Evolutionary conservation across 2,888 invertebrate genomes (phyloP).

Genomic region (Prosopocoilus inquinatus): DNA sequence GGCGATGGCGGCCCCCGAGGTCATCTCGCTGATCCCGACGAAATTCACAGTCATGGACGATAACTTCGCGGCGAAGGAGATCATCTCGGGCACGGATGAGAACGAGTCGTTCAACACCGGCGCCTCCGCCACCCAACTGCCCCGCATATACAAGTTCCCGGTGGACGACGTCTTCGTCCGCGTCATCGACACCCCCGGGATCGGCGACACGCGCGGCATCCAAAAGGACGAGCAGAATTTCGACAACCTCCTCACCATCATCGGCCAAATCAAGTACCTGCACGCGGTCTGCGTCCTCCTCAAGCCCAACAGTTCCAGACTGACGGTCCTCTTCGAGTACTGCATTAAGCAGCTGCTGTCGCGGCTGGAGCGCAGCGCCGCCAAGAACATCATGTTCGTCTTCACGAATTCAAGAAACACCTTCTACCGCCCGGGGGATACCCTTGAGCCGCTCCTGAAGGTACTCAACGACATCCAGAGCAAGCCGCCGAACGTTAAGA

Average conservation of each 20-base stretch:
- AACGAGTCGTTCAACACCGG: slow-evolving; percentile 22
- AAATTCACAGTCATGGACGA: slow-evolving; percentile 22
- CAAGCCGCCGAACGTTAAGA: slow-evolving; percentile 14
- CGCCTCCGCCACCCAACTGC: slow-evolving; percentile 21
- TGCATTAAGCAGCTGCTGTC: slow-evolving; percentile 25
- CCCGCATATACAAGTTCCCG: slow-evolving; percentile 3
- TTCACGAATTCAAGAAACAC: slow-evolving; percentile 24
- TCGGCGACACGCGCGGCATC: slow-evolving; percentile 34
- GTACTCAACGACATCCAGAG: slow-evolving; percentile 13
- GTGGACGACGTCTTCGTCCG: slow-evolving; percentile 1
- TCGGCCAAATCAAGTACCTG: slow-evolving; percentile 17
- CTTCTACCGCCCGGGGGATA: slow-evolving; percentile 24
- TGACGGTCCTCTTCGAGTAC: slow-evolving; percentile 23
- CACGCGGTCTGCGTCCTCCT: slow-evolving; percentile 24
- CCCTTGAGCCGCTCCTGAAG: slow-evolving; percentile 11
- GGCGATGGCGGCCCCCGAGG: slow-evolving; percentile 14
- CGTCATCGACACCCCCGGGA: slow-evolving; percentile 24
- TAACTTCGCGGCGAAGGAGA: slow-evolving; percentile 15
- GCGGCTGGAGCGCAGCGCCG: slow-evolving; percentile 20
- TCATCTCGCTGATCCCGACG: slow-evolving; percentile 22
- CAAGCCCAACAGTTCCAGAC: slow-evolving; percentile 22
- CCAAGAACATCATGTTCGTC: slow-evolving; percentile 22
- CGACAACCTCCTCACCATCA: slow-evolving; percentile 31
- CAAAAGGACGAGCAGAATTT: slow-evolving; percentile 35
- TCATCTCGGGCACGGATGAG: slow-evolving; percentile 17